A percentile compares a stretch with the other conserved stretches of the same genome.
phyloP scores from a whole-genome alignment of 2,113 vertebrate genomes.

The Hirundichthys speculiger region DNA sequence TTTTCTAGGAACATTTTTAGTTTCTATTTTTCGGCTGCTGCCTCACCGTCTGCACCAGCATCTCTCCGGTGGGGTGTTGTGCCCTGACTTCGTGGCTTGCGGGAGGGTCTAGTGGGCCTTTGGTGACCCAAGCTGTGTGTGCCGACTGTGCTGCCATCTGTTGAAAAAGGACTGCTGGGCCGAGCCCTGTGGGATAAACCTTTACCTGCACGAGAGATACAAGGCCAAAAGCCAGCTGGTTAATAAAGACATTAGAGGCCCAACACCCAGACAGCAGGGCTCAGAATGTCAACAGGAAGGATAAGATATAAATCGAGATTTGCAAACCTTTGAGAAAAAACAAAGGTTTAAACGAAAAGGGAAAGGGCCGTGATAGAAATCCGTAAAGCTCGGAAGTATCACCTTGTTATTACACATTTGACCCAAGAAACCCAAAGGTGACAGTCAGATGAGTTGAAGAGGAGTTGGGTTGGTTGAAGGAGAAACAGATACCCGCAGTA shows the following conservation, averaged over 20 bases:
- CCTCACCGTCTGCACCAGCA: constrained; percentile 90
- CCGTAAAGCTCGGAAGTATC: constrained; percentile 17
- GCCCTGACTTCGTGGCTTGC: constrained; percentile 92
- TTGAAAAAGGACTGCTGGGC: constrained; percentile 96
- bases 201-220: constrained; percentile 85
- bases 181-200: constrained; percentile 89
- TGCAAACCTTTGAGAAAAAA: constrained; percentile 34
- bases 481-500: constrained; percentile 12
- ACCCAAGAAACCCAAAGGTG: constrained; percentile 26
- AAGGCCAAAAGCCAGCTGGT: constrained; percentile 28
- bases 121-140: constrained; percentile 91
- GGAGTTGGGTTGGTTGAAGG: constrained; percentile 11
- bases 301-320: constrained; percentile 25
- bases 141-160: constrained; percentile 90
- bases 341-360: constrained; percentile 47
- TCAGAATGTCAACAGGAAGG: constrained; percentile 28
- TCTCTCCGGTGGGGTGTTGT: constrained; percentile 91
- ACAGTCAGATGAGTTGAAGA: constrained; percentile 24
- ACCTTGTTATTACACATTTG: constrained; percentile 37
- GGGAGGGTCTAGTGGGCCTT: constrained; percentile 87
- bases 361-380: constrained; percentile 11
- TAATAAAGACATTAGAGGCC: constrained; percentile 48
- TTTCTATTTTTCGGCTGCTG: background rate
- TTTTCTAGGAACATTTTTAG: too few relatives aligned
- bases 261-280: background rate